phyloP scores from a whole-genome alignment of 1,140 invertebrate genomes.

The Apolygus lucorum region DNA sequence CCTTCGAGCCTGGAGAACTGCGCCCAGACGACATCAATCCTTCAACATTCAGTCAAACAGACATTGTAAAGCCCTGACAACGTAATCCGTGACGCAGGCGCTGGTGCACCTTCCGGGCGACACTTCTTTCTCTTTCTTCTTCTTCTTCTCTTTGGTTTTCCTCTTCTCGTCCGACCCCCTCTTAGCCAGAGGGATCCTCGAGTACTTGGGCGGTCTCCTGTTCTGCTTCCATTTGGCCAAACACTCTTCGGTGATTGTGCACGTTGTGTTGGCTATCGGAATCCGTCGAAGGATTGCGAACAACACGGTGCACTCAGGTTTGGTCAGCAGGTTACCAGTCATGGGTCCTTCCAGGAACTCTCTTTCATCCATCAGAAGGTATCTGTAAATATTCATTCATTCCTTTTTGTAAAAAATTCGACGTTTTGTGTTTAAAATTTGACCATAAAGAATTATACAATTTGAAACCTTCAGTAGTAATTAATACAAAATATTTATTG shows the following conservation, averaged over 20 bases:
- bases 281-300: slow-evolving; percentile 29
- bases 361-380: slow-evolving; percentile 51
- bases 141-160: slow-evolving; percentile 27
- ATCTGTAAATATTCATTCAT: slow-evolving; percentile 42
- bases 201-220: slow-evolving; percentile 1
- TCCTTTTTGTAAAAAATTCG: no score
- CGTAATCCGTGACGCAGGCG: slow-evolving; percentile 40
- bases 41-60: slow-evolving; percentile 40
- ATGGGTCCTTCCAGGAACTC: slow-evolving; percentile 48
- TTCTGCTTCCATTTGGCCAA: slow-evolving; percentile 19
- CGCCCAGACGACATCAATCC: no score
- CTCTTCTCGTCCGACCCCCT: slow-evolving; percentile 28
- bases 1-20: no score
- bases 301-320: slow-evolving; percentile 37
- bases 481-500: no score
- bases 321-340: slow-evolving; percentile 38
- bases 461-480: no score
- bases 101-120: slow-evolving; percentile 38
- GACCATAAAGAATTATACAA: no score
- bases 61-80: slow-evolving; percentile 41
- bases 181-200: slow-evolving; percentile 21
- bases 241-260: slow-evolving; percentile 21
- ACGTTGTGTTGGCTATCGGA: slow-evolving; percentile 23
- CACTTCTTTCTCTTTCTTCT: slow-evolving; percentile 38
- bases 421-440: no score